Evolutionary conservation across 2,888 invertebrate genomes (phyloP).

Genomic region (Aphrophora alni): DNA sequence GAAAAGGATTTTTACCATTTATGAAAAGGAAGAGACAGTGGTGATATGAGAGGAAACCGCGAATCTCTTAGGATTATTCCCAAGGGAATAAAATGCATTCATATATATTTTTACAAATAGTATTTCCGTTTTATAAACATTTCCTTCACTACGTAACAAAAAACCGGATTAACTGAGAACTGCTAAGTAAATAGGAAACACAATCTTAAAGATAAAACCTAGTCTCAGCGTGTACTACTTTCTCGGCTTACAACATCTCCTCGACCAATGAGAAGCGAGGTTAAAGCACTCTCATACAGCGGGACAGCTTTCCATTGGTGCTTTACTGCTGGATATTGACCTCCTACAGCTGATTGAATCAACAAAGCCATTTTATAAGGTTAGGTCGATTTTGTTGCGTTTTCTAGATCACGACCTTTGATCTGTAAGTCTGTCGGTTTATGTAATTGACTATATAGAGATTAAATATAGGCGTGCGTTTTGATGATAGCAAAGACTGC

Average conservation of each 20-base stretch:
- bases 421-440: neutral
- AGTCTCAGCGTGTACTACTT: neutral
- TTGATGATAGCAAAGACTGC: too few species aligned
- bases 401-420: neutral
- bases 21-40: too few species aligned
- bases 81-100: too few species aligned
- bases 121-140: too few species aligned
- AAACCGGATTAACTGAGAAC: neutral
- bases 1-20: too few species aligned
- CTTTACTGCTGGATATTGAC: conserved; percentile 23
- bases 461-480: too few species aligned
- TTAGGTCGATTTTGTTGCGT: too few species aligned
- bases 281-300: conserved; percentile 29
- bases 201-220: neutral
- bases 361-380: neutral
- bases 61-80: too few species aligned
- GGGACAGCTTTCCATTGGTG: conserved; percentile 35
- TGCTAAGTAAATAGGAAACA: neutral
- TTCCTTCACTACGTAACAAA: neutral
- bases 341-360: conserved; percentile 18
- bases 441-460: too few species aligned
- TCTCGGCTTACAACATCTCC: neutral
- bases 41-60: too few species aligned
- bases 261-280: conserved; percentile 35
- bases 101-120: too few species aligned